Evolutionary conservation across 1,140 invertebrate genomes (phyloP).

Genomic region (Hesperophylax magnus): DNA sequence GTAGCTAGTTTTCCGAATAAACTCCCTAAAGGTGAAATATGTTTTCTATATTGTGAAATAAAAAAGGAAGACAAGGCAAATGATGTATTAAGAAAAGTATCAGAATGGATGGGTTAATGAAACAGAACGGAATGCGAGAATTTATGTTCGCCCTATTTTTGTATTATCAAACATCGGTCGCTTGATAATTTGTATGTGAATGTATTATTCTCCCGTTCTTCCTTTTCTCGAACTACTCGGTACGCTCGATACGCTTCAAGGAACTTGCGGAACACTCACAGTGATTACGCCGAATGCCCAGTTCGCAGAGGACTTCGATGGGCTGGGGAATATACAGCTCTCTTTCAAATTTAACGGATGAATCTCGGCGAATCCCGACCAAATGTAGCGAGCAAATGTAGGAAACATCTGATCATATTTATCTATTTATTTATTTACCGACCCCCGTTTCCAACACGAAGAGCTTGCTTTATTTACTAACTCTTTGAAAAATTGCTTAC

Average conservation of each 20-base stretch:
- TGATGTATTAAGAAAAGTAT: not conserved
- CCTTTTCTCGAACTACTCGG: not conserved
- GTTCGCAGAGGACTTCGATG: conserved; percentile 4
- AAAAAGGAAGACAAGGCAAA: not conserved
- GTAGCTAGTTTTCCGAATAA: too few species aligned
- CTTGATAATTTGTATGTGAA: conserved; percentile 34
- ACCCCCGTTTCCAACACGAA: conserved; percentile 3
- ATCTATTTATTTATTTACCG: conserved; percentile 20
- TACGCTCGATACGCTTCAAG: conserved; percentile 9
- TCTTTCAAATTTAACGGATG: conserved; percentile 25
- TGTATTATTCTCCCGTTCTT: not conserved
- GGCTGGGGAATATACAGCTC: not conserved
- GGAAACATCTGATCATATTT: conserved; percentile 10
- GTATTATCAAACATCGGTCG: conserved; percentile 12
- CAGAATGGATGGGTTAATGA: conserved; percentile 1
- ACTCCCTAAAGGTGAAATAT: too few species aligned
- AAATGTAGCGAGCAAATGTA: conserved; percentile 19
- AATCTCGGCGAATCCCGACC: conserved; percentile 18
- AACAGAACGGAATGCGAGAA: conserved; percentile 25
- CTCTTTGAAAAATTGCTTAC: conserved; percentile 36
- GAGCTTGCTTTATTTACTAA: conserved; percentile 15
- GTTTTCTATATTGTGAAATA: too few species aligned
- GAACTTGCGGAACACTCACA: conserved; percentile 25
- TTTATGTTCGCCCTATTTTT: conserved; percentile 17
- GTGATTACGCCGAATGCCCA: conserved; percentile 20